Conservation (phyloP, 2,113 vertebrate species). For the Solea senegalensis region DNA sequence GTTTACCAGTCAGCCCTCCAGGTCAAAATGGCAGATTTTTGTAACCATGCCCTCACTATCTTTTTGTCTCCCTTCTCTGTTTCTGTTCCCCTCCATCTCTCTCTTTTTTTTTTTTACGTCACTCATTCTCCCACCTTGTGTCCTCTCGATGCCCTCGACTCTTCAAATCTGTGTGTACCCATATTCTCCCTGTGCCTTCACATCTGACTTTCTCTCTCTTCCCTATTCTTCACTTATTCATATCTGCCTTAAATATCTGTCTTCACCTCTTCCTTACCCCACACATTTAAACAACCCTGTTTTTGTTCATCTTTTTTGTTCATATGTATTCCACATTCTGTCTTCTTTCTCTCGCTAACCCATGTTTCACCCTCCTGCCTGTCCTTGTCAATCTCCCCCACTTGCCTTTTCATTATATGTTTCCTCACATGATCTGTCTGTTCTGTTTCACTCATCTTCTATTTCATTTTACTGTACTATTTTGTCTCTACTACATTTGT, state of each 20-base stretch:
- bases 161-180: slow-evolving; percentile 48
- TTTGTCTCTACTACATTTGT: slow-evolving; percentile 15
- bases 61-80: slow-evolving; percentile 17
- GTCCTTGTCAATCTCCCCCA: slow-evolving; percentile 34
- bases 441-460: slow-evolving; percentile 24
- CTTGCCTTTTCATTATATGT: slow-evolving; percentile 22
- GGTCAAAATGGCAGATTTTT: slow-evolving; percentile 27
- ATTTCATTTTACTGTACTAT: slow-evolving; percentile 11
- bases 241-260: slow-evolving; percentile 55
- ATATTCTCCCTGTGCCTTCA: slow-evolving; percentile 45
- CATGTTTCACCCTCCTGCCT: slow-evolving; percentile 54
- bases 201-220: slow-evolving; percentile 45
- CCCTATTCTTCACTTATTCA: slow-evolving; percentile 49
- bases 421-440: slow-evolving; percentile 24
- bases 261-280: slow-evolving; percentile 77
- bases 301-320: slow-evolving; percentile 40
- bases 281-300: slow-evolving; percentile 63
- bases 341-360: slow-evolving; percentile 26
- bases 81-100: slow-evolving; percentile 5
- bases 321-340: slow-evolving; percentile 38
- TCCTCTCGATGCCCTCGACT: slow-evolving; percentile 52
- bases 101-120: slow-evolving; percentile 26
- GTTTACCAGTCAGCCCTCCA: slow-evolving; percentile 34
- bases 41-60: neutral
- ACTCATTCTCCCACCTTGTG: slow-evolving; percentile 34